These are phyloP conservation scores for Epizoanthus fatuus DNA, from an alignment of 92 coral and sea anemone species.

Conservation along the genomic window DNA sequence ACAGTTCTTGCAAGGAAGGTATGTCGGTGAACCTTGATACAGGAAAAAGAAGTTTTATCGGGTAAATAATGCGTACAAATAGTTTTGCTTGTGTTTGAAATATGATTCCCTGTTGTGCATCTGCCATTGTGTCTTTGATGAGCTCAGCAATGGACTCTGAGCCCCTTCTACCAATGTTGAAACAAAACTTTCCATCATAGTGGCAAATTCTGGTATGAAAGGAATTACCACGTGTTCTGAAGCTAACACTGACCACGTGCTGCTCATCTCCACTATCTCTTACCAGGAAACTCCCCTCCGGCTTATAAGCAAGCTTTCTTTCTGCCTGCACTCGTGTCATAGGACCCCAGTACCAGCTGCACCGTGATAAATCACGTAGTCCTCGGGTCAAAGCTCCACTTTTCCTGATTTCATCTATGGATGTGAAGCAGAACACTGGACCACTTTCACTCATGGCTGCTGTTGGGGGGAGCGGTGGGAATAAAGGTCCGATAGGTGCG, in stretches of 20 bases:
- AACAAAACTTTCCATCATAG: slow-evolving; percentile 71
- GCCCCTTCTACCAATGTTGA: slow-evolving; percentile 43
- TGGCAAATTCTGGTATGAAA: slow-evolving; percentile 74
- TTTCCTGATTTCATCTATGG: too few relatives aligned
- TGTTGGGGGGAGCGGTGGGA: too few relatives aligned
- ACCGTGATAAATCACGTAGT: background rate
- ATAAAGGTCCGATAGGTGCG: too few relatives aligned
- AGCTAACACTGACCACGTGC: slow-evolving; percentile 78
- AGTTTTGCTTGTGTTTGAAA: background rate
- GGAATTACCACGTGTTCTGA: slow-evolving; percentile 66
- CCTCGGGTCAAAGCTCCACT: too few relatives aligned
- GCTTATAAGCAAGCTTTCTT: slow-evolving; percentile 45
- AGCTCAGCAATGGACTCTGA: slow-evolving; percentile 64
- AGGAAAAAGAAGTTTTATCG: slow-evolving; percentile 63
- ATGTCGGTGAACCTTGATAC: slow-evolving; percentile 72
- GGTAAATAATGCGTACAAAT: slow-evolving; percentile 29
- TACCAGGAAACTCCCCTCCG: slow-evolving; percentile 80
- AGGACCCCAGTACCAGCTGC: slow-evolving; percentile 92
- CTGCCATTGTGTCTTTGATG: slow-evolving; percentile 57
- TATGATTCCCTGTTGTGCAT: slow-evolving; percentile 53
- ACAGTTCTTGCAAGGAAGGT: slow-evolving; percentile 77
- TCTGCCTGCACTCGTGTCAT: slow-evolving; percentile 74
- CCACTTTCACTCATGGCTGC: too few relatives aligned
- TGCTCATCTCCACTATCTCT: slow-evolving; percentile 77
- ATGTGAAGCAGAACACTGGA: too few relatives aligned